phyloP scores from a whole-genome alignment of 2,113 vertebrate species.

The Hemichromis elongatus region DNA sequence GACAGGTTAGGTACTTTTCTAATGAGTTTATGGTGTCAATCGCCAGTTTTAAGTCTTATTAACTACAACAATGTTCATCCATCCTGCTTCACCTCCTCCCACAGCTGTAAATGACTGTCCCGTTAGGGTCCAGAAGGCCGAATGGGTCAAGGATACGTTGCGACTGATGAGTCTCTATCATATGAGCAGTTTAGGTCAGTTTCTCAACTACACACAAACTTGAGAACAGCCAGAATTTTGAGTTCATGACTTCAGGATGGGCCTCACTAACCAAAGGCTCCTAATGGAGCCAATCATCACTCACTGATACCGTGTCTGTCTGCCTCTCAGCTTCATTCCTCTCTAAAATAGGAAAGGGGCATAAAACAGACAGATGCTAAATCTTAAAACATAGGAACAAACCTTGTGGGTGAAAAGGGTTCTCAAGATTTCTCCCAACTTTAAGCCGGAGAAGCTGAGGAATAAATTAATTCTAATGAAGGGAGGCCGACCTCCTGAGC shows the following conservation, averaged over 20 bases:
- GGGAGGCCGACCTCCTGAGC: slow-evolving; percentile 17
- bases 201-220: too few species aligned
- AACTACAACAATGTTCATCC: neutral
- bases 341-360: neutral
- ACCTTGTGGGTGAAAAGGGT: neutral
- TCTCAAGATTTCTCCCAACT: slow-evolving; percentile 37
- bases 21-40: neutral
- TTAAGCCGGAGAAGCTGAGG: neutral
- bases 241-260: neutral
- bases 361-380: slow-evolving; percentile 2
- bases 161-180: neutral
- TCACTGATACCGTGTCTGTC: neutral
- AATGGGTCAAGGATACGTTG: neutral
- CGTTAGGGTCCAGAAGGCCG: neutral
- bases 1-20: neutral
- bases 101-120: neutral
- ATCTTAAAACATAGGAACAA: neutral
- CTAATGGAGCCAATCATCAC: neutral
- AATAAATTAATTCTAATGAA: slow-evolving; percentile 46
- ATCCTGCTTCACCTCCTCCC: neutral
- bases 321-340: neutral
- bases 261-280: neutral
- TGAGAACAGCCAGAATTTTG: neutral
- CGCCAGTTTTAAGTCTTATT: neutral
- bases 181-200: too few species aligned